Conservation (phyloP, 2,888 invertebrate species). For the Chaitophorus viminalis region DNA sequence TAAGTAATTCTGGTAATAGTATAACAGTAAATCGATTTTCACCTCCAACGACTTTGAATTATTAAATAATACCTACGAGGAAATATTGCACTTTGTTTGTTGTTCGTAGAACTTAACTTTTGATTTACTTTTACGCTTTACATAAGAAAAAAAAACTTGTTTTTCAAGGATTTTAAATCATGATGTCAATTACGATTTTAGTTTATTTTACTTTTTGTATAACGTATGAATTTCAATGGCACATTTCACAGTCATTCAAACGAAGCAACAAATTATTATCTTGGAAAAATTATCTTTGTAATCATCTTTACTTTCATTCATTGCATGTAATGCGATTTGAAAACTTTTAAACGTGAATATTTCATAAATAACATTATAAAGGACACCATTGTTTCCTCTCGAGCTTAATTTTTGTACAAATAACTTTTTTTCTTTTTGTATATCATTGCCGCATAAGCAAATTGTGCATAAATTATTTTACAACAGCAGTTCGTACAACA, state of each 20-base stretch:
- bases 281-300: conserved; percentile 24
- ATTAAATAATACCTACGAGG: neutral
- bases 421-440: neutral
- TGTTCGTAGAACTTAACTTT: neutral
- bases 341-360: conserved; percentile 40
- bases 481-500: neutral
- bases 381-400: neutral
- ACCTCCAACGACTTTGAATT: neutral
- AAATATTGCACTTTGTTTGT: neutral
- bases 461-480: neutral
- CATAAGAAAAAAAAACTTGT: neutral
- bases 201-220: neutral
- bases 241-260: neutral
- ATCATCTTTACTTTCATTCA: conserved; percentile 24
- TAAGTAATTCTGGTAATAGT: neutral
- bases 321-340: conserved; percentile 28
- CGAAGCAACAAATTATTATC: conserved; percentile 21
- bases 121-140: neutral
- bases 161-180: neutral
- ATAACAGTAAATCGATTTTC: neutral
- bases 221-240: conserved; percentile 12
- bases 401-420: conserved; percentile 13
- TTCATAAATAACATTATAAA: conserved; percentile 6
- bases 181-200: neutral
- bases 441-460: neutral